Conservation (phyloP, 2,113 vertebrate genomes). For the Amphiprion percula region DNA sequence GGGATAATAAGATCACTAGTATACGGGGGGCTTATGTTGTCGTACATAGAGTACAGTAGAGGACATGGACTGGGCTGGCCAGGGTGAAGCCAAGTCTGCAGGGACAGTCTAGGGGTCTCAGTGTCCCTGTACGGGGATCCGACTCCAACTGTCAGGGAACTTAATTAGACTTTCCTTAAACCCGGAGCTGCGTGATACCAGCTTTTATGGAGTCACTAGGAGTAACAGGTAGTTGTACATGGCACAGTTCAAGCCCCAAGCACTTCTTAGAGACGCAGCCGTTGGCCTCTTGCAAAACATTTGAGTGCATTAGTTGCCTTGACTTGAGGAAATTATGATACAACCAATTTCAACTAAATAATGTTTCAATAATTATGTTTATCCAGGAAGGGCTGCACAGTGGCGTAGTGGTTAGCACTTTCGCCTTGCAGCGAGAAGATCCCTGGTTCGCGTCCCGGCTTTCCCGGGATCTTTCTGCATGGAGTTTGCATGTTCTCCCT, state of each 20-base stretch:
- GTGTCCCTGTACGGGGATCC: slow-evolving; percentile 31
- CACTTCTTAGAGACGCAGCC: neutral
- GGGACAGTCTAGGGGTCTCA: slow-evolving; percentile 45
- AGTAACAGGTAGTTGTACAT: slow-evolving; percentile 24
- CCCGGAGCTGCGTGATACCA: slow-evolving; percentile 15
- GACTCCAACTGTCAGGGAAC: slow-evolving; percentile 47
- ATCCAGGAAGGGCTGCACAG: too few species aligned
- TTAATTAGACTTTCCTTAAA: slow-evolving; percentile 66
- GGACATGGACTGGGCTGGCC: slow-evolving; percentile 57
- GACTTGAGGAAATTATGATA: neutral
- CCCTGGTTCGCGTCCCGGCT: too few species aligned
- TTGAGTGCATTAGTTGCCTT: neutral
- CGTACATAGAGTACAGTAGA: slow-evolving; percentile 42
- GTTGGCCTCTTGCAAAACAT: neutral
- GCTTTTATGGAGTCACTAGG: neutral
- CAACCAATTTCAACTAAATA: too few species aligned
- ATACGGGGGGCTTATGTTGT: slow-evolving; percentile 33
- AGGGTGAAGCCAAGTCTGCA: slow-evolving; percentile 48
- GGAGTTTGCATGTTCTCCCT: too few species aligned
- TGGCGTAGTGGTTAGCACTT: too few species aligned
- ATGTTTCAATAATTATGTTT: too few species aligned
- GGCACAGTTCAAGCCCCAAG: neutral
- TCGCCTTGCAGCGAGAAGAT: too few species aligned
- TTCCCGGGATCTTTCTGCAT: too few species aligned
- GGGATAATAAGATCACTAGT: slow-evolving; percentile 64